Evolutionary conservation across 2,888 invertebrate species (phyloP), one percentile per base, ranked within the genome.

Genomic region (Blastobasis lacticolella): DNA sequence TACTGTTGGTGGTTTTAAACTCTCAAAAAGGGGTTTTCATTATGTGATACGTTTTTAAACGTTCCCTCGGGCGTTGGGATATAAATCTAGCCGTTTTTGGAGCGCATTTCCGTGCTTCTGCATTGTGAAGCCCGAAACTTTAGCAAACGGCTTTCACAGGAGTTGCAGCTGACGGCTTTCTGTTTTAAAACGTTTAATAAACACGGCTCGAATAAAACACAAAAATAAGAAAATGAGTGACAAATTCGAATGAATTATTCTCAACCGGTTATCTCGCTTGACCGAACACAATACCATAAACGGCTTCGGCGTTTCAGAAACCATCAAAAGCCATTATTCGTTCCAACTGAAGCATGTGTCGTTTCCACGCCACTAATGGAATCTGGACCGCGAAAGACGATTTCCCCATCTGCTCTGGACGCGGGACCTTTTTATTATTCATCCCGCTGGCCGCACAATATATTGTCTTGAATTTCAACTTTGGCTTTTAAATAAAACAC

Each of bases 11-110:
- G 48, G 48, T 53, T 58, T 49, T 49, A 57, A 59, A 60, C 51
- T 62, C 54, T 57, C 55, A 57, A 64, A 64, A 53, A 58, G 42
- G 57, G 52, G 61, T 64, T 66, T 71, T 67, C 63, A 69, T 68
- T 66, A 61, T 50, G 46, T 57, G 54, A 56, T 57, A 57, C 63
- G 63, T 62, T 63, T 64, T 23, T 57, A 60, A 53, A 58, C 59
- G 56, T 57, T 55, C 58, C 52, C 49, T 52, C 50, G 50, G n/a
- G 52, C 54, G 53, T 47, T 55, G 50, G 56, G 56, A 45, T 10
- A 36, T 38, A 8, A 41, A 37, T n/a, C 48, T 36, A 36, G 5
- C 40, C 9, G 51, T 7, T 45, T 50, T 46, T 42, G 43, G 46
- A 50, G 46, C 40, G 5, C 6, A 46, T 38, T 23, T 42, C 8